Percentiles rank a stretch among this genome's conserved stretches.
Evolutionary conservation across 1,140 invertebrate genomes (phyloP).

Genomic region (Drosophila bifasciata): DNA sequence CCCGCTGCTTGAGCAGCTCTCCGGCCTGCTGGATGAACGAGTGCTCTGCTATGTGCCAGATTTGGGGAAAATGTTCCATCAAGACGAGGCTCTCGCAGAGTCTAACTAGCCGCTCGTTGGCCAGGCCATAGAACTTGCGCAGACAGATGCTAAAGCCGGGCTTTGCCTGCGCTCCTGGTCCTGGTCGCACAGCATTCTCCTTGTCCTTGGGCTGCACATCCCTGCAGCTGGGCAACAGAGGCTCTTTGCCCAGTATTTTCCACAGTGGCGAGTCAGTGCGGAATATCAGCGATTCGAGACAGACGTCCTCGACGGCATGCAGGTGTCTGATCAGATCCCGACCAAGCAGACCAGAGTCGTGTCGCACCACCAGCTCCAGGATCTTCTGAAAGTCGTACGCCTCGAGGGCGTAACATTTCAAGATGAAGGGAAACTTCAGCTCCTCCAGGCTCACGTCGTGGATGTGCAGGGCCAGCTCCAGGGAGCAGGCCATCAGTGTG

Average conservation of each 20-base stretch:
- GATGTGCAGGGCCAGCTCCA: slow-evolving; percentile 96
- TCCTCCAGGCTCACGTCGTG: slow-evolving; percentile 88
- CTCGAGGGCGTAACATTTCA: slow-evolving; percentile 92
- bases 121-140: slow-evolving; percentile 94
- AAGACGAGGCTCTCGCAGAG: slow-evolving; percentile 92
- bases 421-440: slow-evolving; percentile 94
- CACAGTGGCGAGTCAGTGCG: slow-evolving; percentile 93
- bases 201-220: slow-evolving; percentile 85
- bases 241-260: slow-evolving; percentile 86
- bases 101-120: slow-evolving; percentile 93
- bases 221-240: slow-evolving; percentile 87
- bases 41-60: slow-evolving; percentile 98
- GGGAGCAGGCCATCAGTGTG: slow-evolving; percentile 94
- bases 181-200: slow-evolving; percentile 27
- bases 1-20: slow-evolving; percentile 90
- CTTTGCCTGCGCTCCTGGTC: not conserved
- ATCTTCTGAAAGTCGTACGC: slow-evolving; percentile 97
- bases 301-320: slow-evolving; percentile 96
- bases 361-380: slow-evolving; percentile 95
- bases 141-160: slow-evolving; percentile 43
- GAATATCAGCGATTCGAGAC: slow-evolving; percentile 97
- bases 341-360: slow-evolving; percentile 93
- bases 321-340: slow-evolving; percentile 97
- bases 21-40: slow-evolving; percentile 89
- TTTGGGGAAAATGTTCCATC: slow-evolving; percentile 89